Evolutionary conservation across 2,113 vertebrate genomes (phyloP).

Genomic region (Plecotus auritus): DNA sequence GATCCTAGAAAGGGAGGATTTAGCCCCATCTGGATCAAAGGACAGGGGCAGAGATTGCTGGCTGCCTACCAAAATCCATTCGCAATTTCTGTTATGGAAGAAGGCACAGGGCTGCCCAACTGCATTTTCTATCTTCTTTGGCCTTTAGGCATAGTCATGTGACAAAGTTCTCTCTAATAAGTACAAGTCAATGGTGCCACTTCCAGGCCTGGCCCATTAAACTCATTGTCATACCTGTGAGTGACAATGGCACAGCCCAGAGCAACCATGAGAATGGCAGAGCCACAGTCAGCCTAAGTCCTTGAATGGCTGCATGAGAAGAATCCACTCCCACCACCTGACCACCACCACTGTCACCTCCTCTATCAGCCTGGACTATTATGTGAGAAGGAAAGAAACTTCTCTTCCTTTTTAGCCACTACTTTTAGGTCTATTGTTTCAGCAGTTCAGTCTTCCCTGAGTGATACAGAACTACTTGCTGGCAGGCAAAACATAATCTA

Average conservation of each 20-base stretch:
- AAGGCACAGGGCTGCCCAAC: background rate
- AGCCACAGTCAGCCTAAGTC: background rate
- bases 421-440: background rate
- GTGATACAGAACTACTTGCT: background rate
- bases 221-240: background rate
- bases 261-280: background rate
- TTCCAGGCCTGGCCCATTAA: background rate
- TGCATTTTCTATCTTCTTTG: background rate
- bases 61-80: background rate
- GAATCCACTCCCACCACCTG: background rate
- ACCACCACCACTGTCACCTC: background rate
- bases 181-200: background rate
- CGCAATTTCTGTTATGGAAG: background rate
- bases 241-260: background rate
- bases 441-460: background rate
- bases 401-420: background rate
- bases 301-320: background rate
- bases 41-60: background rate
- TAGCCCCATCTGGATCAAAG: background rate
- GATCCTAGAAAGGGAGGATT: background rate
- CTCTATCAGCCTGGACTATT: background rate
- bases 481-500: background rate
- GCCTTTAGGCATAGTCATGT: background rate
- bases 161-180: background rate
- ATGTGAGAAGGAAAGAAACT: background rate